Conservation (phyloP, 2,888 invertebrate species). For the Andrena dorsata region DNA sequence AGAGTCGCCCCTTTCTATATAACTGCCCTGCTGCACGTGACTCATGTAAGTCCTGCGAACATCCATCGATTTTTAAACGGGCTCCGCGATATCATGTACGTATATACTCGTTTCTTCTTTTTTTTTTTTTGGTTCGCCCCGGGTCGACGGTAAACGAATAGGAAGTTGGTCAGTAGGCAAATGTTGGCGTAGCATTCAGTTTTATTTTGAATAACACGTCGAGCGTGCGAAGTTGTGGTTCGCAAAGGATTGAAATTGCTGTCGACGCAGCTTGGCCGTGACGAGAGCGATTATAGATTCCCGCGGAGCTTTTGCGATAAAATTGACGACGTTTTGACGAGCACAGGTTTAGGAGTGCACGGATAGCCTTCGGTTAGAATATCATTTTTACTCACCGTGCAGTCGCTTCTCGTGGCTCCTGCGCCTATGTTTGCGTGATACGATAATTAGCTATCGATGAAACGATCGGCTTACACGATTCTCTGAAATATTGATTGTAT, state of each 20-base stretch:
- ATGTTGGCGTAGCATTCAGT: too few species aligned
- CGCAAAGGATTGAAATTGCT: too few species aligned
- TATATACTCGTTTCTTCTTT: neutral
- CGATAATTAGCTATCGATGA: slow-evolving; percentile 1
- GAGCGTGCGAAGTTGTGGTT: too few species aligned
- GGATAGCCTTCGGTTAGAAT: slow-evolving; percentile 11
- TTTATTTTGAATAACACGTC: too few species aligned
- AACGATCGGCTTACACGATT: neutral
- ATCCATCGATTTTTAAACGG: neutral
- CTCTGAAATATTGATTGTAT: neutral
- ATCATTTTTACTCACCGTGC: neutral
- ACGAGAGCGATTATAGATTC: slow-evolving; percentile 15
- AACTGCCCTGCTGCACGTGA: slow-evolving; percentile 47
- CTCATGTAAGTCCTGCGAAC: slow-evolving; percentile 57
- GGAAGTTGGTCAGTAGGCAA: too few species aligned
- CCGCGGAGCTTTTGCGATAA: slow-evolving; percentile 1
- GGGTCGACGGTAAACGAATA: too few species aligned
- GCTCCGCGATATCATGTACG: neutral
- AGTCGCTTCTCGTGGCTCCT: slow-evolving; percentile 4
- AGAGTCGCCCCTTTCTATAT: slow-evolving; percentile 53
- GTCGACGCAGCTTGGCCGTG: neutral
- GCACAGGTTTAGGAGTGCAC: slow-evolving; percentile 5
- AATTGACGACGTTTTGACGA: slow-evolving; percentile 9
- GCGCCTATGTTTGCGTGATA: slow-evolving; percentile 2
- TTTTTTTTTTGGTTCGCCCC: neutral